These are phyloP conservation scores for Pteruthius melanotis DNA, from an alignment of 2,113 vertebrate genomes.

Conservation along the genomic window DNA sequence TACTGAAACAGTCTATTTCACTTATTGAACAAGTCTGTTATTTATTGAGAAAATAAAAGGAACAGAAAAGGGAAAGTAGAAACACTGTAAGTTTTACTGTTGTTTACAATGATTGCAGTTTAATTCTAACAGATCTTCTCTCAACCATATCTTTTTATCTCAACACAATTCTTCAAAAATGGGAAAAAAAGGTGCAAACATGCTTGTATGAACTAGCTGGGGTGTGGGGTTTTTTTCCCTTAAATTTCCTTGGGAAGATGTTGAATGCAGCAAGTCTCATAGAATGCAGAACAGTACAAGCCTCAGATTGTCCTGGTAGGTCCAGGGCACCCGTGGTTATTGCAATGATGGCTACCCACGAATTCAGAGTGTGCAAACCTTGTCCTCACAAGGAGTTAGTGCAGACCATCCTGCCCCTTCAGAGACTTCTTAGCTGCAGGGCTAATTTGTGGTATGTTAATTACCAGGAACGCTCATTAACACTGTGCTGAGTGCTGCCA, in stretches of 20 bases:
- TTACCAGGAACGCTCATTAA: not conserved
- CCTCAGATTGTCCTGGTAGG: not conserved
- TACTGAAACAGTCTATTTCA: not conserved
- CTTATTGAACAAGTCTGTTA: not conserved
- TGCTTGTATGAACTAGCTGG: not conserved
- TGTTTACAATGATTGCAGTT: slow-evolving; percentile 10
- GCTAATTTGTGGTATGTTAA: not conserved
- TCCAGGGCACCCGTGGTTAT: not conserved
- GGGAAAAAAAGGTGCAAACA: not conserved
- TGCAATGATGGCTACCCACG: not conserved
- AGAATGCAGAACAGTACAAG: not conserved
- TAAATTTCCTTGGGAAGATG: not conserved
- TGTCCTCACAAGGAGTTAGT: not conserved
- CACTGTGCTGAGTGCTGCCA: fast-evolving
- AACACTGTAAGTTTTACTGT: not conserved
- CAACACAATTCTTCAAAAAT: not conserved
- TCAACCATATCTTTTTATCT: not conserved
- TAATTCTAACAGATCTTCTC: not conserved
- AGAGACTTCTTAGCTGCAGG: not conserved
- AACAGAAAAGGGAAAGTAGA: not conserved
- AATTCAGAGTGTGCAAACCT: not conserved
- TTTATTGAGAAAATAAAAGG: not conserved
- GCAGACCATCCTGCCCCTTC: not conserved
- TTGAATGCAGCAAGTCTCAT: not conserved
- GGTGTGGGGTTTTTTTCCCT: not conserved